These are phyloP conservation scores for Crypturellus undulatus DNA, from an alignment of 2,113 vertebrate genomes.

Conservation along the genomic window DNA sequence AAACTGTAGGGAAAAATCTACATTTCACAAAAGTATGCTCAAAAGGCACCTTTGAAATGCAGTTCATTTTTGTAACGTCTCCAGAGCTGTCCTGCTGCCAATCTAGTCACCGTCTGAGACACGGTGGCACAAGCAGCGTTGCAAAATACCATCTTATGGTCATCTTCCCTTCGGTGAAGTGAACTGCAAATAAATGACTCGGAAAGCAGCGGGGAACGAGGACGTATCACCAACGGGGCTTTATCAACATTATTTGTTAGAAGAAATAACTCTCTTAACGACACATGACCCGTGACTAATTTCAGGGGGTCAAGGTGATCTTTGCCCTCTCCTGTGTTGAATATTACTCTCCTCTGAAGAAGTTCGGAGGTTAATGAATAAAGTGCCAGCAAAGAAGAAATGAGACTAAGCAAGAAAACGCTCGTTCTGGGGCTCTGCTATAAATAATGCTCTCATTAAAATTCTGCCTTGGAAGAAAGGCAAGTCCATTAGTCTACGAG, in stretches of 20 bases:
- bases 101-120: neutral
- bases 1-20: neutral
- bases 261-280: slow-evolving; percentile 29
- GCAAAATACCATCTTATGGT: neutral
- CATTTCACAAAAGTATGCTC: neutral
- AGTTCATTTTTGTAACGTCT: neutral
- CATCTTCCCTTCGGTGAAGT: slow-evolving; percentile 3
- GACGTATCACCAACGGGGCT: neutral
- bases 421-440: slow-evolving; percentile 73
- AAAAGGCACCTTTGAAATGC: neutral
- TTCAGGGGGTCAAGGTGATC: slow-evolving; percentile 68
- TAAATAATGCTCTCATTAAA: slow-evolving; percentile 86
- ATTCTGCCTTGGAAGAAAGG: slow-evolving; percentile 82
- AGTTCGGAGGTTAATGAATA: slow-evolving; percentile 80
- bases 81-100: neutral
- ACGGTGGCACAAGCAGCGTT: neutral
- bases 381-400: slow-evolving; percentile 75
- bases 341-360: slow-evolving; percentile 69
- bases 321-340: slow-evolving; percentile 67
- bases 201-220: slow-evolving; percentile 44
- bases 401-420: slow-evolving; percentile 72
- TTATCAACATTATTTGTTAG: slow-evolving; percentile 57
- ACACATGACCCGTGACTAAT: slow-evolving; percentile 61
- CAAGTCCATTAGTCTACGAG: slow-evolving; percentile 84
- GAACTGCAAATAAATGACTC: slow-evolving; percentile 46